Base-by-base conservation (phyloP, 2,797 vertebrate genomes). In the Enteromius radiatus region DNA sequence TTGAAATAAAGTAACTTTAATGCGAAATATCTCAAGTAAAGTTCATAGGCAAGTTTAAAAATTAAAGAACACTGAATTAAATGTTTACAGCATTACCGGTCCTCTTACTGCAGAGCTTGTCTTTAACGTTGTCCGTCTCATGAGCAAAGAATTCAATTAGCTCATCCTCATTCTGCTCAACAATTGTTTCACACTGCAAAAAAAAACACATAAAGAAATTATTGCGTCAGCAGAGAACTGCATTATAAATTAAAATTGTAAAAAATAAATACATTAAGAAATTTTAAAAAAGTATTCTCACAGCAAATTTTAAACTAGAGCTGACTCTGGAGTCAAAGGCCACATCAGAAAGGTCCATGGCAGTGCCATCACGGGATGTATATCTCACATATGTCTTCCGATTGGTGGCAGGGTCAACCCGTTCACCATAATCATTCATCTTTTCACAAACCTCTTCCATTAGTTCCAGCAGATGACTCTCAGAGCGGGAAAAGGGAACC, bases 81-180 rank as follows among this genome's bases (percentile, higher is more conserved):
- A 38, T 59, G 23, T 59, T 56, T 54, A 36, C 28, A 56, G 17
- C 31, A 23, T 52, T 91, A 98, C 98, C 98, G 76, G 98, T 99
- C 75, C 97, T 93, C 88, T 96, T 97, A 93, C 98, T 99, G 92
- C 98, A 99, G 64, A 99, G 95, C 87, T 94, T 96, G 90, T 99
- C 98, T 93, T 99, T 99, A 82, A 99, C 94, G 1, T 98, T 98
- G 64, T 98, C 96, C 0, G 93, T 94, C 89, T 98, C 95, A 7
- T 95, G 96, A 49, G 96, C 94, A 1, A 99, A 98, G 83, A 99
- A 97, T 85, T 99, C 97, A 9, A 99, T 96, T 59, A 99, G 93
- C 85, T 99, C 98, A 0, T 99, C 98, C 90, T 99, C 98, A 0
- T 98, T 92, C 38, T 98, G 97, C 89, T 99, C 98, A 0, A 94